Evolutionary conservation across 2,888 invertebrate species (phyloP).

Genomic region (Zonitis immaculata): DNA sequence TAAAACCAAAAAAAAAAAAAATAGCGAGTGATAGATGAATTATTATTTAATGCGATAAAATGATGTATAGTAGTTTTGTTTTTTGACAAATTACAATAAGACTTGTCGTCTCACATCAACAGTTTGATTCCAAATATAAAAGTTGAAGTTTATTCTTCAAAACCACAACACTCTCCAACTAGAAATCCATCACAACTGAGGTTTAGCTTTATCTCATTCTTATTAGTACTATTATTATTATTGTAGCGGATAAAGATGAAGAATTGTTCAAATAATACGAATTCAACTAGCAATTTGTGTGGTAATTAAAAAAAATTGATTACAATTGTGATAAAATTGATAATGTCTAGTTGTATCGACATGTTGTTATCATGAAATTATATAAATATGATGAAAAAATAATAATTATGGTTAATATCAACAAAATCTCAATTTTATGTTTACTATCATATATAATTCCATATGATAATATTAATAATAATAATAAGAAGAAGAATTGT

Average conservation of each 20-base stretch:
- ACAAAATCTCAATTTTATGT: not conserved
- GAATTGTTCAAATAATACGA: no score
- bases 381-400: not conserved
- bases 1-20: not conserved
- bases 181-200: no score
- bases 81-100: not conserved
- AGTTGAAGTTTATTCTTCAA: no score
- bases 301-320: no score
- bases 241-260: no score
- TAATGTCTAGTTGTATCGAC: not conserved
- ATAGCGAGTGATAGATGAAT: not conserved
- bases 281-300: no score
- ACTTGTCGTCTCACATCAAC: not conserved
- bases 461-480: constrained; percentile 17
- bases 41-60: not conserved
- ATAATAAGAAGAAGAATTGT: no score
- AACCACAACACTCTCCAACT: no score
- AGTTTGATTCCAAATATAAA: no score
- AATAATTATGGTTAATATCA: not conserved
- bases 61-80: not conserved
- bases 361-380: not conserved
- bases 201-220: no score
- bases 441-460: no score
- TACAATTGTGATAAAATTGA: not conserved
- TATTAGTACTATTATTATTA: no score